These are phyloP conservation scores for Anarhynchus alexandrinus DNA, from an alignment of 2,113 vertebrate genomes.

Conservation along the genomic window DNA sequence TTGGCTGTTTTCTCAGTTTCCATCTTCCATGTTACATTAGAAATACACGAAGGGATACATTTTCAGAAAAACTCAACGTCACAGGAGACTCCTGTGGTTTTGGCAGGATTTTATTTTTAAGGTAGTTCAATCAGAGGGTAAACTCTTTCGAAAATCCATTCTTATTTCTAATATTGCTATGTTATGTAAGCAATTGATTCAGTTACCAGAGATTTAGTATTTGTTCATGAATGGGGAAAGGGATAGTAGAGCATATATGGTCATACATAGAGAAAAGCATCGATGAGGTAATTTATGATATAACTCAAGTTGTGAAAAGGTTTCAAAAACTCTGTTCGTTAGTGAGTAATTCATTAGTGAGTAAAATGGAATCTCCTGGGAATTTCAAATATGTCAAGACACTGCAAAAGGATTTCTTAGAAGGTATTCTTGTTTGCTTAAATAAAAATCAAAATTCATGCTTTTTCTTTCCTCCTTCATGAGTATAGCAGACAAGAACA, in stretches of 20 bases:
- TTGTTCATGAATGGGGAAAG: neutral
- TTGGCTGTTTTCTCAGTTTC: neutral
- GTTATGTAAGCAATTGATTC: neutral
- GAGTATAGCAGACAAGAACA: conserved; percentile 69
- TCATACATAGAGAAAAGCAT: neutral
- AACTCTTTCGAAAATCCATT: neutral
- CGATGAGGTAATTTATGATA: neutral
- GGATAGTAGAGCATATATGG: too few relatives aligned
- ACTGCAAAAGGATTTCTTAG: neutral
- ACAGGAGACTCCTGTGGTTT: neutral
- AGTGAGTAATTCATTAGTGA: neutral
- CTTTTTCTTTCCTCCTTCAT: neutral
- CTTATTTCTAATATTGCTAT: neutral
- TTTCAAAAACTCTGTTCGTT: neutral
- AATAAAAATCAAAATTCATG: conserved; percentile 22
- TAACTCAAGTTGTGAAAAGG: neutral
- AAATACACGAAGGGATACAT: neutral
- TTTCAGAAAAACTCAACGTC: neutral
- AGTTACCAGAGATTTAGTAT: neutral
- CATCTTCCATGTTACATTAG: neutral
- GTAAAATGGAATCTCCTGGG: neutral
- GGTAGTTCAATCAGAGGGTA: neutral
- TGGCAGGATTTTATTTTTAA: neutral
- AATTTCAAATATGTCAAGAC: neutral
- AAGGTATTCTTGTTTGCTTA: conserved; percentile 24